A percentile compares a stretch with the other conserved stretches of the same genome.
Conservation (phyloP, 2,113 vertebrate species). For the Hypanus sabinus region DNA sequence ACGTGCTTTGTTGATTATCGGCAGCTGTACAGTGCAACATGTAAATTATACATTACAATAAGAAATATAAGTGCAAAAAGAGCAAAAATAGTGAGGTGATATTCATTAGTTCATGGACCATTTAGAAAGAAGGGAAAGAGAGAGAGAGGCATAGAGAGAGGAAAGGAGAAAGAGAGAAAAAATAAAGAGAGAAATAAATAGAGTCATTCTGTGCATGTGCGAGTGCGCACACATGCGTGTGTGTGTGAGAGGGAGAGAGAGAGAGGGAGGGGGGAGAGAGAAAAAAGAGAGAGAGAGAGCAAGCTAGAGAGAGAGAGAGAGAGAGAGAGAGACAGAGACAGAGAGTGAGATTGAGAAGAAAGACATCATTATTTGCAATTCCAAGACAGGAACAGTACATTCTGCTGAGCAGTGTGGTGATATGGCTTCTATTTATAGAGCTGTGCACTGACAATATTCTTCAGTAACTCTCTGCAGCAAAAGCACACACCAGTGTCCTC, state of each 20-base stretch:
- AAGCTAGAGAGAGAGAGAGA: not conserved
- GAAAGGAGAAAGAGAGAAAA: not conserved
- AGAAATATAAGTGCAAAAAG: no score
- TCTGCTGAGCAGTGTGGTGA: not conserved
- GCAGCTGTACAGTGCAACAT: no score
- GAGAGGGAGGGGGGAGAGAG: not conserved
- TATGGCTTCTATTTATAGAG: conserved; percentile 10
- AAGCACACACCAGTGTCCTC: not conserved
- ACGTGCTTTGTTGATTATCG: no score
- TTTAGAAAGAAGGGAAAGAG: not conserved
- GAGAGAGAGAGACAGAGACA: not conserved
- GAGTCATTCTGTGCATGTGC: no score
- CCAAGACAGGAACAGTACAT: not conserved
- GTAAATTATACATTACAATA: no score
- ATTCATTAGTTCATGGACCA: no score
- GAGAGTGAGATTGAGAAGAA: not conserved
- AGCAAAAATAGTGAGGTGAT: no score
- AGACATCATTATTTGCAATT: not conserved
- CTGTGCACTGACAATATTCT: not conserved
- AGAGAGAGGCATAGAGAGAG: not conserved
- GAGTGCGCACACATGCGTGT: not conserved
- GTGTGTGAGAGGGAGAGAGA: not conserved
- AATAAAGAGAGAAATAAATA: not conserved
- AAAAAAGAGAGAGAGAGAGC: not conserved
- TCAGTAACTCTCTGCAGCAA: not conserved